Base-by-base conservation (phyloP, 2,797 vertebrate species). In the Stomatorhinus walkeri region DNA sequence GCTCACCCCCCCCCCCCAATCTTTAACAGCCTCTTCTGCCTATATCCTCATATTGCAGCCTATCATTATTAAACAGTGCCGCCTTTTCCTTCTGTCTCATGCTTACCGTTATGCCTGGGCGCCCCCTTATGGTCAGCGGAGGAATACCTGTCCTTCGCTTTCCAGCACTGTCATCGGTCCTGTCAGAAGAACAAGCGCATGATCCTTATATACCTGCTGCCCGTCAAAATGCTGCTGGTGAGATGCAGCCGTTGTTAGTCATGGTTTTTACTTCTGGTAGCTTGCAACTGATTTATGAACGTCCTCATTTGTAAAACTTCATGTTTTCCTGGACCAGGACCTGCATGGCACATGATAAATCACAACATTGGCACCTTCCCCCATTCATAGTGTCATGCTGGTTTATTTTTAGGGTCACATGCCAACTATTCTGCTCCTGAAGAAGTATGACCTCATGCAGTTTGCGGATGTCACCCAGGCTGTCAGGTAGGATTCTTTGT, bases 141-240 rank as follows among this genome's bases (percentile, higher is more conserved):
- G 93, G 98, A 98, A 90, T 98, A 97, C 89, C 93, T 99, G 72
- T 98, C 97, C 0, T 99, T 96, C 89, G 97, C 98, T 49, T 99
- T 99, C 91, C 95, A 96, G 61, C 97, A 97, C 92, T 98, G 98
- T 81, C 98, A 98, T 90, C 96, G 96, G 0, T 96, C 96, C 85
- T 98, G 98, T 91, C 98, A 98, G 96, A 98, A 97, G 92, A 99
- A 99, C 94, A 99, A 99, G 92, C 96, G 97, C 79, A 97, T 99
- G 96, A 97, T 99, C 87, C 96, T 99, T 56, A 98, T 99, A 88
- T 99, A 99, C 92, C 94, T 99, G 89, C 95, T 99, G 85, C 98
- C 98, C 0, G 98, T 99, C 48, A 99, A 99, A 93, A 99, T 99
- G 98, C 95, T 99, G 61, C 93, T 99, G 95, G 98, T 97, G 91